Conservation (phyloP, 2,888 invertebrate genomes). For the Eristalis pertinax region DNA sequence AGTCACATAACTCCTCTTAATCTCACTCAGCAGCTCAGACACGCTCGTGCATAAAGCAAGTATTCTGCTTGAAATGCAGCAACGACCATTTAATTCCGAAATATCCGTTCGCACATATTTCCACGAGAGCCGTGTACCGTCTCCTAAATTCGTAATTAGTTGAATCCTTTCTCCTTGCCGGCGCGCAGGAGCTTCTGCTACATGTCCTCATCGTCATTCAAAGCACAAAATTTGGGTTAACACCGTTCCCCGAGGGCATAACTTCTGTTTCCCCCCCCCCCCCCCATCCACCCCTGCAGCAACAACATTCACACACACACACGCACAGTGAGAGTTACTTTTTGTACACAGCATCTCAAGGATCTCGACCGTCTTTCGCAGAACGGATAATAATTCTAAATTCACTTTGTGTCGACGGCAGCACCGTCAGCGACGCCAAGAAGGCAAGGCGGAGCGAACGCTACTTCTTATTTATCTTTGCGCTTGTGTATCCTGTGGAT, state of each 20-base stretch:
- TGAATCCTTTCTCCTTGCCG: neutral
- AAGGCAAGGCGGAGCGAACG: constrained; percentile 23
- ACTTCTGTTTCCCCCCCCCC: constrained; percentile 12
- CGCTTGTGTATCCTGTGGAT: constrained; percentile 63
- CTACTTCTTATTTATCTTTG: constrained; percentile 64
- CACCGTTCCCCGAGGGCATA: constrained; percentile 31
- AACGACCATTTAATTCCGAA: constrained; percentile 44
- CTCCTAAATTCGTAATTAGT: constrained; percentile 59
- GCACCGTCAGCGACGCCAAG: neutral
- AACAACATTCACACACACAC: neutral
- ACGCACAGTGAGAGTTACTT: neutral
- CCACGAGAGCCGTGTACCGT: constrained; percentile 2
- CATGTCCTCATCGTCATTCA: constrained; percentile 37
- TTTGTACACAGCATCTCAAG: constrained; percentile 22
- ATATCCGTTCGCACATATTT: constrained; percentile 30
- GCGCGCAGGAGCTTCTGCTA: constrained; percentile 6
- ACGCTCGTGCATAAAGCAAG: neutral
- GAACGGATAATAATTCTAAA: constrained; percentile 51
- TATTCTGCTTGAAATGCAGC: constrained; percentile 51
- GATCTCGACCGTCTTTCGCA: constrained; percentile 30
- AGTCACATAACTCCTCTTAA: constrained; percentile 50
- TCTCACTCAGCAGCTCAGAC: constrained; percentile 24
- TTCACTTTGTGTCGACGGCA: constrained; percentile 53
- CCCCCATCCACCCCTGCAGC: neutral
- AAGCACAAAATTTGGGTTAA: constrained; percentile 62